Evolutionary conservation across 2,797 vertebrate genomes (phyloP).

Genomic region (Emys orbicularis): DNA sequence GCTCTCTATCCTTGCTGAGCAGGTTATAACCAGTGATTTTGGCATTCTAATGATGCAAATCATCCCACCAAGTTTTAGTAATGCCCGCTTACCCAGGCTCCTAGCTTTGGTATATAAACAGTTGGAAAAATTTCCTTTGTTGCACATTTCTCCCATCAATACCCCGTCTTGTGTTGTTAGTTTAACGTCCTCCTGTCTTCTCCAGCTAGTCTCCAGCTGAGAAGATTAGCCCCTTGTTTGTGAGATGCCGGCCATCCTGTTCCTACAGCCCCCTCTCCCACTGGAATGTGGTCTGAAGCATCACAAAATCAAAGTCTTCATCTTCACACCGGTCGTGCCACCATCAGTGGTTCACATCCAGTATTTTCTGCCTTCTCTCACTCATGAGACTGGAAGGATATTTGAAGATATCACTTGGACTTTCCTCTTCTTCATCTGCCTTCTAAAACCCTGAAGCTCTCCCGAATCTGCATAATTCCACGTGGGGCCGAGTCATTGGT

Average conservation of each 20-base stretch:
- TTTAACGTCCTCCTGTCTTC: not conserved
- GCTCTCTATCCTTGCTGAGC: conserved; percentile 32
- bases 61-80: too few relatives aligned
- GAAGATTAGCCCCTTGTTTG: not conserved
- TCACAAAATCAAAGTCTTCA: not conserved
- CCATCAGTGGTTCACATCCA: not conserved
- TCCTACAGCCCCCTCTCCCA: not conserved
- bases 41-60: not conserved
- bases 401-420: not conserved
- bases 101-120: not conserved
- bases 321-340: not conserved
- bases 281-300: not conserved
- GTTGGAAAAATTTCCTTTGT: conserved; percentile 4
- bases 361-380: conserved; percentile 10
- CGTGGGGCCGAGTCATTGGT: conserved; percentile 67
- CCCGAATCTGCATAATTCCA: conserved; percentile 47
- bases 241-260: not conserved
- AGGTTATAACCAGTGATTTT: not conserved
- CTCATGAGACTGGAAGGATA: not conserved
- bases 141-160: not conserved
- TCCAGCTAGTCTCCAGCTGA: not conserved
- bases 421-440: conserved; percentile 30
- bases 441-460: conserved; percentile 23
- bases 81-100: not conserved
- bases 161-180: rapidly evolving